A percentile compares a stretch with the other conserved stretches of the same genome.
These are phyloP conservation scores for Phylloscopus trochiloides DNA, from an alignment of 2,113 vertebrate genomes.

Conservation along the genomic window DNA sequence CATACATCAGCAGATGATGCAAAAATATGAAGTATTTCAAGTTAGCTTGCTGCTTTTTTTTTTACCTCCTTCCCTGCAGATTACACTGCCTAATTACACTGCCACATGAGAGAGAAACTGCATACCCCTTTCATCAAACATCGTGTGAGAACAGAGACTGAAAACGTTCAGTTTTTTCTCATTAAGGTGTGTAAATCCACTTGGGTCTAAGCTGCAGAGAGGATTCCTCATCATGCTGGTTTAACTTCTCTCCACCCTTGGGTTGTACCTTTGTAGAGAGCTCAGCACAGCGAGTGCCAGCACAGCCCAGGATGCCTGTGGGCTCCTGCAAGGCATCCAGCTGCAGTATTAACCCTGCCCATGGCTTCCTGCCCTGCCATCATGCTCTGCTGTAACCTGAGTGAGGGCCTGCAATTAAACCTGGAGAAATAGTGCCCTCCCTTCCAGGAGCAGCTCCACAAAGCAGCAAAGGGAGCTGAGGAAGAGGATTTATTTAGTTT, in stretches of 20 bases:
- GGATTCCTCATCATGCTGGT: neutral
- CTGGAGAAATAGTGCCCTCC: neutral
- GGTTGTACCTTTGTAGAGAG: neutral
- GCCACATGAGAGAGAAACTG: neutral
- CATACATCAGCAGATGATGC: neutral
- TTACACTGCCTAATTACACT: neutral
- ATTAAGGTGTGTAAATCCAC: neutral
- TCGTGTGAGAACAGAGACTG: neutral
- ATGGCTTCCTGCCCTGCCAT: neutral
- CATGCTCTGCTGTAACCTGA: neutral
- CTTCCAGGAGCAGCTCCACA: neutral
- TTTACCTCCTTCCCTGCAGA: neutral
- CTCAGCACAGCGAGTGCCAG: neutral
- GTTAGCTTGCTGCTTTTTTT: neutral
- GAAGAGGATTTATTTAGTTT: constrained; percentile 53
- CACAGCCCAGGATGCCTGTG: neutral
- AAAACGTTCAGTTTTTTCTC: neutral
- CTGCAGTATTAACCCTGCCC: neutral
- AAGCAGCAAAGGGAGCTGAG: neutral
- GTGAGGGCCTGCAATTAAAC: constrained; percentile 26
- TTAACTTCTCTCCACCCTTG: neutral
- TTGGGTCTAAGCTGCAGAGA: neutral
- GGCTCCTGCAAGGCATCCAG: neutral
- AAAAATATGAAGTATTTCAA: neutral
- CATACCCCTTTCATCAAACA: neutral